Evolutionary conservation across 2,888 invertebrate species (phyloP), one percentile per base, ranked within the genome.

Genomic region (Torymus aiolomorphi): DNA sequence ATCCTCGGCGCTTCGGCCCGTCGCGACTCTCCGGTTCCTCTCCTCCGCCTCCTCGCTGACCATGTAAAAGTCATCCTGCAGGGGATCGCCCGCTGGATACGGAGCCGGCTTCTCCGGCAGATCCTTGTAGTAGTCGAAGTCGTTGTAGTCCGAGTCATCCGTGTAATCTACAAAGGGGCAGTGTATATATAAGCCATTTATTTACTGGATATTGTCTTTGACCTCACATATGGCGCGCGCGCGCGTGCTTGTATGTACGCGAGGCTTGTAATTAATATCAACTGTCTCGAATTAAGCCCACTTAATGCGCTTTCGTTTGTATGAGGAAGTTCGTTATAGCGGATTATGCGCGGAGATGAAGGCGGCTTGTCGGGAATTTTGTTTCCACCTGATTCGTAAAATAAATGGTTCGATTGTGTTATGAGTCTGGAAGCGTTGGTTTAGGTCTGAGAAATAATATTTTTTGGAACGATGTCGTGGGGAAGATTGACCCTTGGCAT

Each of bases 91-190:
- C 13, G n/a, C 14, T n/a, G 51, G 18, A 8, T 18, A 16, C 81
- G n/a, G 69, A 72, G 49, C 82, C 75, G 82, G 84, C n/a, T 82
- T 80, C 0, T 81, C 78, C 54, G 86, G 82, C 71, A 86, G 80
- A 66, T 88, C 87, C 56, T 87, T 85, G 74, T 88, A 86, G 62
- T 85, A 84, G 59, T 86, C 85, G 65, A 86, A 84, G 73, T 88
- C 86, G 42, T 85, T 84, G 78, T 88, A 88, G 63, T 89, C 88
- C 49, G 87, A 84, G 73, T 89, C 89, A 72, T 88, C 87, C n/a
- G 81, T 84, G 77, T 87, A 87, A 49, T 87, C 88, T 89, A 82
- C 16, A 83, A 85, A 66, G 67, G 74, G 16, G 61, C 31, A 11
- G n/a, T 3, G 18, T 12, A 51, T 51, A 42, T 49, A 63, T 61